Conservation (phyloP, 1,140 invertebrate genomes). For the Listronotus oregonensis region DNA sequence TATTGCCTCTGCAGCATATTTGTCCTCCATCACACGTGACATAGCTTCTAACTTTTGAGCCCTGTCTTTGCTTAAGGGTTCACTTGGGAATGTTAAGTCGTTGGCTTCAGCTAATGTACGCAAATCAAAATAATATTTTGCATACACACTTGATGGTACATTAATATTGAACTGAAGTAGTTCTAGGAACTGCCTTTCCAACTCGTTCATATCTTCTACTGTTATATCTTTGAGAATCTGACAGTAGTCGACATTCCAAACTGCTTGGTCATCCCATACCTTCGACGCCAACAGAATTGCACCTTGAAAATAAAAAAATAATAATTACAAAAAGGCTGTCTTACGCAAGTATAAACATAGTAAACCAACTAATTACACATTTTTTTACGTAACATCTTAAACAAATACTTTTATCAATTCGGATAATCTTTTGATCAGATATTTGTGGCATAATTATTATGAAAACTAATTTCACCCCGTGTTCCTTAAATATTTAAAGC, state of each 20-base stretch:
- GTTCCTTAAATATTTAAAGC: no score
- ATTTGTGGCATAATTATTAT: no score
- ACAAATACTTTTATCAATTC: no score
- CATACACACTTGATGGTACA: conserved; percentile 99
- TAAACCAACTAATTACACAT: no score
- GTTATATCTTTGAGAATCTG: conserved; percentile 99
- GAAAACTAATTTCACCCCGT: no score
- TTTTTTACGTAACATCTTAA: no score
- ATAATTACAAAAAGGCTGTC: conserved; percentile 5
- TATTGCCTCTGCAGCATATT: conserved; percentile 76
- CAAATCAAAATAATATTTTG: conserved; percentile 99
- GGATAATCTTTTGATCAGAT: no score
- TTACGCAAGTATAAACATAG: no score
- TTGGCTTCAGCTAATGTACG: conserved; percentile 96
- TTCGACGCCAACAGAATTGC: conserved; percentile 99
- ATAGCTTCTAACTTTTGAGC: conserved; percentile 95
- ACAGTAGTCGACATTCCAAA: conserved; percentile 99
- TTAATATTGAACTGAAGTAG: conserved; percentile 99
- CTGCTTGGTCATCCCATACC: conserved; percentile 99
- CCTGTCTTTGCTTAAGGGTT: conserved; percentile 96
- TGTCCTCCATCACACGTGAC: conserved; percentile 93
- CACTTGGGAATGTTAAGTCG: conserved; percentile 92
- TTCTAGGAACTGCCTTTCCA: conserved; percentile 98
- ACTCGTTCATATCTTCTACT: conserved; percentile 99
- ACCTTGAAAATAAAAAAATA: conserved; percentile 59